Conservation (phyloP, 2,113 vertebrate species). For the Proteles cristata region DNA sequence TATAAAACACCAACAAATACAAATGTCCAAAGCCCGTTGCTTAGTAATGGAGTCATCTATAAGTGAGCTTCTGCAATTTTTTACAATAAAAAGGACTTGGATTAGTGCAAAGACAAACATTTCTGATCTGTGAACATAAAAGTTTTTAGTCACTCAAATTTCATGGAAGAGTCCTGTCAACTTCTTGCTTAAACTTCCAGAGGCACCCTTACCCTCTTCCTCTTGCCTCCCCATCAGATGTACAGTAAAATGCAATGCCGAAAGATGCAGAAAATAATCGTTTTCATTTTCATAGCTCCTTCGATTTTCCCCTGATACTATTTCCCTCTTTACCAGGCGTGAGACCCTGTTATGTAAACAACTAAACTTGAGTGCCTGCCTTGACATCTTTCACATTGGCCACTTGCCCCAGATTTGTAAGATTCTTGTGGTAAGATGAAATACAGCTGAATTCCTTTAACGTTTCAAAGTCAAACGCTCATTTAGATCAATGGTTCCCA, state of each 20-base stretch:
- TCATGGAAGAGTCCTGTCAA: neutral
- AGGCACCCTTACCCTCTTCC: neutral
- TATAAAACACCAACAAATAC: constrained; percentile 9
- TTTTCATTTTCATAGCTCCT: neutral
- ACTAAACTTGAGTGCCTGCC: neutral
- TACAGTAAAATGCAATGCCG: neutral
- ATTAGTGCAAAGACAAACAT: neutral
- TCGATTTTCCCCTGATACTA: neutral
- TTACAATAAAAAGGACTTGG: neutral
- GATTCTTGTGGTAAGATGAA: constrained; percentile 69
- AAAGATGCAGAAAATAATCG: neutral
- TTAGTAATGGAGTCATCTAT: neutral
- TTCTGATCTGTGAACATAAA: neutral
- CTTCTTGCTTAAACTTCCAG: neutral
- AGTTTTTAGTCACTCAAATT: neutral
- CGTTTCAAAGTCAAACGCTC: constrained; percentile 41
- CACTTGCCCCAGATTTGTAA: constrained; percentile 52
- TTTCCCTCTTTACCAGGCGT: neutral
- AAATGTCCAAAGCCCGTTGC: neutral
- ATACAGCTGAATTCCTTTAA: constrained; percentile 9
- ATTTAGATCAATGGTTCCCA: constrained; percentile 37
- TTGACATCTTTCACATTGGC: constrained; percentile 4
- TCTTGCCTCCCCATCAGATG: neutral
- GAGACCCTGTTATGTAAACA: constrained; percentile 23
- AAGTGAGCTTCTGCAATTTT: constrained; percentile 15